Conservation (phyloP, 2,797 vertebrate genomes). For the Schizothorax lantsangensis region DNA sequence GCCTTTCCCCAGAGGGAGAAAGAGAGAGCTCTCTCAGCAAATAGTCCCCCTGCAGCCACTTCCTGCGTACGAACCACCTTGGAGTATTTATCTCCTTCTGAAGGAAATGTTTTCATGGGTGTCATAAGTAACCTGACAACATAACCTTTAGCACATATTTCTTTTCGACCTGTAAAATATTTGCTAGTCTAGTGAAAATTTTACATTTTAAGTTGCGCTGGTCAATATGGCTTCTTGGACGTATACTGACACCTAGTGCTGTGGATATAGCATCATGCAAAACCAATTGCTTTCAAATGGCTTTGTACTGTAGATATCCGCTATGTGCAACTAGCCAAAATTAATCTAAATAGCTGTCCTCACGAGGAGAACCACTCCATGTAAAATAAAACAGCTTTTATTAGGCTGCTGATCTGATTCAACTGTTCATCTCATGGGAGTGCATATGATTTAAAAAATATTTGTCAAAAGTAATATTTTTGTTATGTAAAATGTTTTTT, state of each 20-base stretch:
- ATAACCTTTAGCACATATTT: background rate
- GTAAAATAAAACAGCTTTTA: background rate
- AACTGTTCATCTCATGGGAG: background rate
- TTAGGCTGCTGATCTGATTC: background rate
- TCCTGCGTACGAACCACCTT: background rate
- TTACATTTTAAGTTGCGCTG: background rate
- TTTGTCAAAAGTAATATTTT: background rate
- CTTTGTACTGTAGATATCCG: background rate
- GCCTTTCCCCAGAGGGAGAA: slow-evolving; percentile 44
- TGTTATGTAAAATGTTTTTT: background rate
- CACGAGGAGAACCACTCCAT: background rate
- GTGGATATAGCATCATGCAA: slow-evolving; percentile 5
- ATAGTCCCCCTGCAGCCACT: slow-evolving; percentile 23
- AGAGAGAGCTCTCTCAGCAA: slow-evolving; percentile 45
- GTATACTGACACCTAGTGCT: background rate
- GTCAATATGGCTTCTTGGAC: background rate
- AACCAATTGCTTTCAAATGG: background rate
- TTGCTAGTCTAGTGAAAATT: slow-evolving; percentile 21
- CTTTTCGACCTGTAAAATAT: background rate
- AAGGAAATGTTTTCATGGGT: slow-evolving; percentile 10
- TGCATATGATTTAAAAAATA: background rate
- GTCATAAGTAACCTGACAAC: background rate
- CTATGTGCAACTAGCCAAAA: background rate
- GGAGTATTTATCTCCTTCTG: slow-evolving; percentile 28
- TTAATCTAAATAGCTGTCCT: background rate